phyloP scores from a whole-genome alignment of 2,888 invertebrate genomes.

The Bruchidius siliquastri region DNA sequence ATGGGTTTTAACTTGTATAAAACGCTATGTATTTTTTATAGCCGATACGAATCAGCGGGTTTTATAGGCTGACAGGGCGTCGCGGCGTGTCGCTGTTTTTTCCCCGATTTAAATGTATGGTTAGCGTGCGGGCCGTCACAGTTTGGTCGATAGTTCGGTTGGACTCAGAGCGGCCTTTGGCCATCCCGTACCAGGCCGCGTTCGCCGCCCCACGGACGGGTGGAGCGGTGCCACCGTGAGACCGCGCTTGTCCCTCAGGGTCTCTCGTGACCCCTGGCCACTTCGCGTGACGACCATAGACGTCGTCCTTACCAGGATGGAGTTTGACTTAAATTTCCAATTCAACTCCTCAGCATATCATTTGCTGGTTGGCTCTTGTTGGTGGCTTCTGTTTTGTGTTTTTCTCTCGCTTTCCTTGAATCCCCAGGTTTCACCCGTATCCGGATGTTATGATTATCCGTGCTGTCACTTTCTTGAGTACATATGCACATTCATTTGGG shows the following conservation, averaged over 20 bases:
- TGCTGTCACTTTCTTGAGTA: no score
- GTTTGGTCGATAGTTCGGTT: neutral
- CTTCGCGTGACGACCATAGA: neutral
- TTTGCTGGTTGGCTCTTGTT: no score
- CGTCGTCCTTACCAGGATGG: neutral
- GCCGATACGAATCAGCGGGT: neutral
- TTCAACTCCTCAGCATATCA: no score
- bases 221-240: neutral
- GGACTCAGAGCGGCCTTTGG: neutral
- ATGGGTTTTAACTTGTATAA: neutral
- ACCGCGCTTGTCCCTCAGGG: neutral
- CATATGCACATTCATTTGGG: no score
- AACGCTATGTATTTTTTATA: neutral
- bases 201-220: neutral
- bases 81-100: neutral
- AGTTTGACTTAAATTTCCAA: no score
- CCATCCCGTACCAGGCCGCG: neutral
- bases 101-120: neutral
- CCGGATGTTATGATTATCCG: no score
- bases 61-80: neutral
- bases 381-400: no score
- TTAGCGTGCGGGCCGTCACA: neutral
- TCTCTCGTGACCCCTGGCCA: neutral
- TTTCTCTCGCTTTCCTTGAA: no score
- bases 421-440: no score